Conservation (phyloP, 92 coral and sea anemone species). For the Zoanthus gigantus region DNA sequence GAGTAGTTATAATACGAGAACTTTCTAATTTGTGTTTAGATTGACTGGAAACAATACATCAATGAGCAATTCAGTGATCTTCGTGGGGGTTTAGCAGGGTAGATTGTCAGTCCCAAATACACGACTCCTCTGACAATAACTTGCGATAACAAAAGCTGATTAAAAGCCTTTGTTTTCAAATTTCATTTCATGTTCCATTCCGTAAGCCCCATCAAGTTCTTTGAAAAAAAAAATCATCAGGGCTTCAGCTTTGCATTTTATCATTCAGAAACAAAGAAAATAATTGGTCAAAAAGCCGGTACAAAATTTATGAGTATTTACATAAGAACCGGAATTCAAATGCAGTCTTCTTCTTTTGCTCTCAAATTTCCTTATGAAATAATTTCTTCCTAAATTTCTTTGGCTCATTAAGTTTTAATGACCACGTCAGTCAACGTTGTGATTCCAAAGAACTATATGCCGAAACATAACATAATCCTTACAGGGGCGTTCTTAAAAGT, state of each 20-base stretch:
- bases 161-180: background rate
- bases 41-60: too few relatives aligned
- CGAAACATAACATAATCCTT: background rate
- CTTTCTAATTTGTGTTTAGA: too few relatives aligned
- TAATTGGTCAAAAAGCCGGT: background rate
- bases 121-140: slow-evolving; percentile 21
- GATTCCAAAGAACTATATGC: background rate
- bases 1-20: too few relatives aligned
- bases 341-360: background rate
- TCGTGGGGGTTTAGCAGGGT: slow-evolving; percentile 6
- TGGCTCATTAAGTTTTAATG: background rate
- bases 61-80: too few relatives aligned
- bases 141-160: background rate
- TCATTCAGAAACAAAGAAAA: background rate
- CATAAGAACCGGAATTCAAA: slow-evolving; percentile 6
- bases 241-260: background rate
- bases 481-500: background rate
- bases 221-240: background rate
- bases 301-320: background rate
- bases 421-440: background rate
- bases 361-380: background rate
- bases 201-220: background rate
- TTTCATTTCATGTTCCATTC: background rate
- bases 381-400: background rate
- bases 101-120: background rate